A percentile compares a stretch with the other conserved stretches of the same genome.
phyloP scores from a whole-genome alignment of 53 echinoderm and acorn worm genomes.

The Zoroaster sp. region DNA sequence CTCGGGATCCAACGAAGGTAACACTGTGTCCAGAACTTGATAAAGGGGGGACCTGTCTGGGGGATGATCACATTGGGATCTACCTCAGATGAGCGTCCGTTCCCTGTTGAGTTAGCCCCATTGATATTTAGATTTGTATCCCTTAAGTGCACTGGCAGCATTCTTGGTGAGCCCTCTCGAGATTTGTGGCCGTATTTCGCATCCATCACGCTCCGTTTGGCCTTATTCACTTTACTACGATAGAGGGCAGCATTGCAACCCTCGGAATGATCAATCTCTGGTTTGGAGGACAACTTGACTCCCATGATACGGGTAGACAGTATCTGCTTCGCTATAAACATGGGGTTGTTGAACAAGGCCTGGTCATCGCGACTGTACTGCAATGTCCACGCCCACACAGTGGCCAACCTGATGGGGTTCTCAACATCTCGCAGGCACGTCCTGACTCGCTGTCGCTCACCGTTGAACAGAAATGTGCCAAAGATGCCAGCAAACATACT shows the following conservation, averaged over 20 bases:
- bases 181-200: conserved; percentile 17
- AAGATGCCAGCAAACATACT: conserved; percentile 91
- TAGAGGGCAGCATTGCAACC: conserved; percentile 90
- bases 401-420: conserved; percentile 67
- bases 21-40: conserved; percentile 93
- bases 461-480: conserved; percentile 92
- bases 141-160: not conserved
- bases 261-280: conserved; percentile 57
- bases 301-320: not conserved
- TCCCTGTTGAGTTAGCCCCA: conserved; percentile 70
- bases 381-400: conserved; percentile 98
- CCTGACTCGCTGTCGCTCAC: conserved; percentile 77
- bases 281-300: conserved; percentile 34
- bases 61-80: conserved; percentile 71
- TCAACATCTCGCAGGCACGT: conserved; percentile 55
- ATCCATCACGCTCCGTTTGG: conserved; percentile 18
- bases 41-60: conserved; percentile 62
- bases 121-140: conserved; percentile 65
- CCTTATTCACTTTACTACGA: conserved; percentile 50
- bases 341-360: conserved; percentile 92
- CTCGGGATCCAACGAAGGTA: conserved; percentile 94
- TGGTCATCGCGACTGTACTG: conserved; percentile 92
- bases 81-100: conserved; percentile 45
- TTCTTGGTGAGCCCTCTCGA: not conserved
- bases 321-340: conserved; percentile 77